A percentile compares a stretch with the other conserved stretches of the same genome.
phyloP scores from a whole-genome alignment of 2,888 invertebrate genomes.

The Drosophila picticornis region DNA sequence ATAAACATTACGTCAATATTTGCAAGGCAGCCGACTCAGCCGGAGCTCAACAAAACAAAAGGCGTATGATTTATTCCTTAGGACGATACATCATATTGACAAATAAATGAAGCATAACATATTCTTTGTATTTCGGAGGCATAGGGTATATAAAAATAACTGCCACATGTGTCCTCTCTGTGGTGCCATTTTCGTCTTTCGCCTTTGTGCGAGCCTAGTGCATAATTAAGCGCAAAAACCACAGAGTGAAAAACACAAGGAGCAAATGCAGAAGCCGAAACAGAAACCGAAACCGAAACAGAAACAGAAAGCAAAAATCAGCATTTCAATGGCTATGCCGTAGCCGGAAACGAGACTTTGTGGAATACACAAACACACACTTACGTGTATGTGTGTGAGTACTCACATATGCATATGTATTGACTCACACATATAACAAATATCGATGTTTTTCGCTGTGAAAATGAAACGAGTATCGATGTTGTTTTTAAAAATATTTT shows the following conservation, averaged over 20 bases:
- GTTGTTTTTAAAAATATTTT: conserved; percentile 16
- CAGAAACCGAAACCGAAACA: conserved; percentile 22
- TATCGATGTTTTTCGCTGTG: conserved; percentile 49
- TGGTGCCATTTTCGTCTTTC: conserved; percentile 31
- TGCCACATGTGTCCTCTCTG: conserved; percentile 25
- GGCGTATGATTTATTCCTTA: conserved; percentile 16
- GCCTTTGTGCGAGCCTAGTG: conserved; percentile 44
- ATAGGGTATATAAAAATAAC: conserved; percentile 18
- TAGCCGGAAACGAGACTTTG: conserved; percentile 52
- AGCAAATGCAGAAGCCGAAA: conserved; percentile 27
- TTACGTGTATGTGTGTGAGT: not conserved
- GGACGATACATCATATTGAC: conserved; percentile 4
- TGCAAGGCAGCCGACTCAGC: conserved; percentile 2
- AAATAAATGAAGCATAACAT: conserved; percentile 2
- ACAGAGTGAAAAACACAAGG: conserved; percentile 38
- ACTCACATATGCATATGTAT: conserved; percentile 5
- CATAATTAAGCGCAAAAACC: conserved; percentile 67
- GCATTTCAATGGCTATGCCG: conserved; percentile 44
- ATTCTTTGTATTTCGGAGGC: not conserved
- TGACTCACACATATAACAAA: conserved; percentile 15
- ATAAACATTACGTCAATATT: conserved; percentile 7
- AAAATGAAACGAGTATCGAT: not conserved
- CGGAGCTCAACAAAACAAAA: conserved; percentile 1
- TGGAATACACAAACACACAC: conserved; percentile 17
- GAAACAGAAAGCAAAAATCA: conserved; percentile 21